Base-by-base conservation (phyloP, 2,113 vertebrate genomes). In the Arizona elegans region DNA sequence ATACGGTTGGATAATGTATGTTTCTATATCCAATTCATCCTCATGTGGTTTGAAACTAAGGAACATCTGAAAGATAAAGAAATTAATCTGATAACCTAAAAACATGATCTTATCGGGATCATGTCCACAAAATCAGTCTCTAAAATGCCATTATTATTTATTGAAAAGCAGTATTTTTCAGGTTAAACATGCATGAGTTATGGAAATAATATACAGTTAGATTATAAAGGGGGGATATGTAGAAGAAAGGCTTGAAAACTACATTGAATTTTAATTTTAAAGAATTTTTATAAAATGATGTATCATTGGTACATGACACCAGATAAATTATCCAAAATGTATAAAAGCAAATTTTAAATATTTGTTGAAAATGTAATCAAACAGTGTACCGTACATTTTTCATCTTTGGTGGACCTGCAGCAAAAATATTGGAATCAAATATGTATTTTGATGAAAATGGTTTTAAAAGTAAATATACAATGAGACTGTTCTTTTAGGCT, bases 41-140 rank as follows among this genome's bases (percentile, higher is more conserved):
- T 97, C 98, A 33, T 98, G 98, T 0, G 98, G 98, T 90, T 93
- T 93, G 90, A 97, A 98, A 92, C 93, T 86, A 88, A 99, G 97
- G 95, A 99, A 98, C 0, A 59, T 95, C 99, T 99, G 97, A 33
- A 12, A 47, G 21, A 56, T 43, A 29, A 92, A 94, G 33, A 0
- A 81, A 91, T 33, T 92, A 10, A 91, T 6, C 13, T 50, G 29
- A 52, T 29, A 29, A 89, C 43, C 55, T 21, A 47, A 53, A 86
- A 38, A 17, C 70, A 50, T 50, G 38, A 56, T 53, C 65, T 54
- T 86, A n/a, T 89, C n/a, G 7, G 29, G 33, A 47, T 86, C 12
- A 89, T 54, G 53, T 8, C 19, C n/a, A 21, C 23, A 0, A 8
- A 2, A 29, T 75, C 21, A 70, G 75, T 8, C 33, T 90, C 53